Percentiles rank a stretch among this genome's conserved stretches.
Conservation (phyloP, 2,113 vertebrate genomes). For the Caracal caracal region DNA sequence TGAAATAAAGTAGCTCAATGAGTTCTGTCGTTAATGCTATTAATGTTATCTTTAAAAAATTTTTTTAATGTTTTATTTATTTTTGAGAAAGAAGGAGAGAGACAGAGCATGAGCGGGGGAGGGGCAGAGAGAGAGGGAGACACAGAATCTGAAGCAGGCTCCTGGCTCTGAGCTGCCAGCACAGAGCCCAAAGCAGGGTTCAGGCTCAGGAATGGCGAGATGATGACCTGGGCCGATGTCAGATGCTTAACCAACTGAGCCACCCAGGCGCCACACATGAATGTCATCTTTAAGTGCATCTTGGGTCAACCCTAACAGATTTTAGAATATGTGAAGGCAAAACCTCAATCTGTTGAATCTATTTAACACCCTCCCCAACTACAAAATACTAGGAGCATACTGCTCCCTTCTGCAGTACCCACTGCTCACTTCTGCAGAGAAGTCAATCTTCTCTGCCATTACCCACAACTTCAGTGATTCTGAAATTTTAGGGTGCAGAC, state of each 20-base stretch:
- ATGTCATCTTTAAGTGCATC: background rate
- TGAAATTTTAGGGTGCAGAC: background rate
- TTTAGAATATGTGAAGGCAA: background rate
- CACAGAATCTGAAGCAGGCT: too few species aligned
- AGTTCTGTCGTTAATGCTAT: background rate
- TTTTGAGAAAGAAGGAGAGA: too few species aligned
- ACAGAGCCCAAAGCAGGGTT: too few species aligned
- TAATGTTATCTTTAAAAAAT: background rate
- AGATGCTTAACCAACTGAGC: too few species aligned
- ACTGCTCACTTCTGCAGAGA: too few species aligned
- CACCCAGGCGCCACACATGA: too few species aligned
- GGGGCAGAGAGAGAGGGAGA: too few species aligned
- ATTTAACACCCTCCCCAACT: background rate
- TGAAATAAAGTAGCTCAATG: background rate
- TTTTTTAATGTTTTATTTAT: too few species aligned
- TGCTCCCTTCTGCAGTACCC: background rate
- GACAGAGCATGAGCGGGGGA: too few species aligned
- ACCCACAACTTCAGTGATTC: background rate
- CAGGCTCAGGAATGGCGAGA: too few species aligned
- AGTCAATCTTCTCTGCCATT: background rate
- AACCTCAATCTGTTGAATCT: background rate
- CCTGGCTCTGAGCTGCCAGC: too few species aligned
- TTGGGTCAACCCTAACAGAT: background rate
- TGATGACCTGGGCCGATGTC: too few species aligned
- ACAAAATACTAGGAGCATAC: background rate